These are phyloP conservation scores for Agonopterix heracliana DNA, from an alignment of 2,888 invertebrate genomes.

Conservation along the genomic window DNA sequence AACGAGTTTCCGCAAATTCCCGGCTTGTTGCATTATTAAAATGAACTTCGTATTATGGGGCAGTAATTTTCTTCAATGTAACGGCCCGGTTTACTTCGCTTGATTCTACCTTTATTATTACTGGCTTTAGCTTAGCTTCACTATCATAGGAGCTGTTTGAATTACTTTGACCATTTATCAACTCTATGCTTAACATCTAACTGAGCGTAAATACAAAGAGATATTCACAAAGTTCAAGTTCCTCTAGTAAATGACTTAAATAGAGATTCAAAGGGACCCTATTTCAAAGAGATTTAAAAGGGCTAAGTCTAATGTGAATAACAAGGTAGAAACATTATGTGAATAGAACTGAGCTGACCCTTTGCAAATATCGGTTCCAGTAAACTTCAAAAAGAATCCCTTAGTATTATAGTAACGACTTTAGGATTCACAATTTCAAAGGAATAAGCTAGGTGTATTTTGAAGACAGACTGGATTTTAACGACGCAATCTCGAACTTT, in stretches of 20 bases:
- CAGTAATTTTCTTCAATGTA: slow-evolving; percentile 29
- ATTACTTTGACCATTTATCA: slow-evolving; percentile 3
- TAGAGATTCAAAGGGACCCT: slow-evolving; percentile 47
- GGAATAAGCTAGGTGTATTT: too few relatives aligned
- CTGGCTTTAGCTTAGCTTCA: not conserved
- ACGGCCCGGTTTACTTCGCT: slow-evolving; percentile 29
- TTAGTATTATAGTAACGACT: slow-evolving; percentile 13
- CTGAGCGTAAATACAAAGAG: not conserved
- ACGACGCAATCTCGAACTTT: too few relatives aligned
- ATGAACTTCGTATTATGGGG: slow-evolving; percentile 16
- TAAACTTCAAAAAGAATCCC: slow-evolving; percentile 41
- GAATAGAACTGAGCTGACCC: slow-evolving; percentile 66
- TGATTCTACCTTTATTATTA: slow-evolving; percentile 12
- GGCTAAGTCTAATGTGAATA: slow-evolving; percentile 62
- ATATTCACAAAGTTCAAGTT: slow-evolving; percentile 15
- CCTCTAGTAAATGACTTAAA: slow-evolving; percentile 22
- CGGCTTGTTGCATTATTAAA: slow-evolving; percentile 28
- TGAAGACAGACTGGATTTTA: too few relatives aligned
- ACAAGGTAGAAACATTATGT: slow-evolving; percentile 59
- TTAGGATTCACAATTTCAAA: too few relatives aligned
- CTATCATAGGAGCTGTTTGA: not conserved
- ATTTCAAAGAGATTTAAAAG: slow-evolving; percentile 61
- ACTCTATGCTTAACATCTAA: not conserved
- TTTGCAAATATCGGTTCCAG: slow-evolving; percentile 42
- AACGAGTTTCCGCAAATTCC: slow-evolving; percentile 22